Conservation (phyloP, 2,888 invertebrate species). For the Caradrina clavipalpis region DNA sequence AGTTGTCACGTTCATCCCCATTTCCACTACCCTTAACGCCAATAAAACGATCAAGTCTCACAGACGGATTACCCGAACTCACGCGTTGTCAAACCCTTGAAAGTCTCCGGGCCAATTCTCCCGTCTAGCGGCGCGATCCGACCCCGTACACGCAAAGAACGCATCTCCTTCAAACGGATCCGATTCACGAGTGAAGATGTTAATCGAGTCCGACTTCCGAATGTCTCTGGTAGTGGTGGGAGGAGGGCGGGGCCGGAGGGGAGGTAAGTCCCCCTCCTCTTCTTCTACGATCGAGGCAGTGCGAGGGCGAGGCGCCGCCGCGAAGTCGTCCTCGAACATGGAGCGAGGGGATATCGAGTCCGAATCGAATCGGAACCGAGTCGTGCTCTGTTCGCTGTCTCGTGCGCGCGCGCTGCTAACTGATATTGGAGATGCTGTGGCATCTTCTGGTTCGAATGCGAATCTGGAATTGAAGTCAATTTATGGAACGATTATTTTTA, state of each 20-base stretch:
- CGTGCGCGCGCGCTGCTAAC: constrained; percentile 78
- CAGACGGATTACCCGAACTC: constrained; percentile 63
- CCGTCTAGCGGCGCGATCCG: constrained; percentile 84
- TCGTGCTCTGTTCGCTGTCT: constrained; percentile 78
- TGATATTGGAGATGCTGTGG: constrained; percentile 81
- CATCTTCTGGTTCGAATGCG: constrained; percentile 84
- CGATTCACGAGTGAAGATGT: constrained; percentile 96
- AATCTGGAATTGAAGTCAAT: constrained; percentile 72
- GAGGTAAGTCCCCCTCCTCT: constrained; percentile 85
- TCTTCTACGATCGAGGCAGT: constrained; percentile 88
- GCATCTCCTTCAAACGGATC: constrained; percentile 98
- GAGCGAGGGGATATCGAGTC: constrained; percentile 86
- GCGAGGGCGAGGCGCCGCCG: constrained; percentile 83
- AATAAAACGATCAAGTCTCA: constrained; percentile 10
- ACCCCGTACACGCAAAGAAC: constrained; percentile 93
- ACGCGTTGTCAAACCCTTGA: constrained; percentile 86
- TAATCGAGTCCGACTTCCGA: constrained; percentile 97
- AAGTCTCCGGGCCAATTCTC: constrained; percentile 90
- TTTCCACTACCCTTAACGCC: not conserved
- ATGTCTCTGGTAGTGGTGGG: constrained; percentile 91
- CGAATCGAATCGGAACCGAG: constrained; percentile 86
- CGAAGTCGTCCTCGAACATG: constrained; percentile 94
- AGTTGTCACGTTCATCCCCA: not conserved
- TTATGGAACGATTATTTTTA: too few relatives aligned
- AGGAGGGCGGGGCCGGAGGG: constrained; percentile 78